Evolutionary conservation across 2,113 vertebrate species (phyloP).

Genomic region (Chloebia gouldiae): DNA sequence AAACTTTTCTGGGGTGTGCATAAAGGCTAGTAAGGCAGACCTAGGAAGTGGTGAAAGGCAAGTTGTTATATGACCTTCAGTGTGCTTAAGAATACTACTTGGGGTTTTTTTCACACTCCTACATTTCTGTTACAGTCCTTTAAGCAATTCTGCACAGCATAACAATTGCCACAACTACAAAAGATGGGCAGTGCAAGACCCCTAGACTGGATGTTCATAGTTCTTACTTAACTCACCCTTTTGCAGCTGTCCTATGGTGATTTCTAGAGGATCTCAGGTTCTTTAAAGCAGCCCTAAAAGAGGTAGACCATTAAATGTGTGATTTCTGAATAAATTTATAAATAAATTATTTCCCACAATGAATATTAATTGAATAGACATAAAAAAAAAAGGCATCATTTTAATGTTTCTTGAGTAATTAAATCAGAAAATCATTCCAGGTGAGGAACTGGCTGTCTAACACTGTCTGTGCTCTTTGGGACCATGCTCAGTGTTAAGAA

Average conservation of each 20-base stretch:
- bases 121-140: neutral
- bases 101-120: accelerated
- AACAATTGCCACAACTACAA: neutral
- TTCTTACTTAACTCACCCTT: neutral
- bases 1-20: neutral
- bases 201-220: neutral
- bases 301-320: neutral
- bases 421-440: constrained; percentile 53
- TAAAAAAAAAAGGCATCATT: neutral
- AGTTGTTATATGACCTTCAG: neutral
- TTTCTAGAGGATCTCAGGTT: neutral
- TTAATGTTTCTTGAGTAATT: constrained; percentile 21
- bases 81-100: neutral
- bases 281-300: neutral
- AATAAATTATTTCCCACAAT: neutral
- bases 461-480: neutral
- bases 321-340: constrained; percentile 40
- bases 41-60: neutral
- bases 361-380: neutral
- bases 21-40: neutral
- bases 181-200: neutral
- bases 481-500: neutral
- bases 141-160: neutral
- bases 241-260: neutral
- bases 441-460: constrained; percentile 39